Evolutionary conservation across 2,113 vertebrate genomes (phyloP), one percentile per base, ranked within the genome.

Genomic region (Elgaria multicarinata): DNA sequence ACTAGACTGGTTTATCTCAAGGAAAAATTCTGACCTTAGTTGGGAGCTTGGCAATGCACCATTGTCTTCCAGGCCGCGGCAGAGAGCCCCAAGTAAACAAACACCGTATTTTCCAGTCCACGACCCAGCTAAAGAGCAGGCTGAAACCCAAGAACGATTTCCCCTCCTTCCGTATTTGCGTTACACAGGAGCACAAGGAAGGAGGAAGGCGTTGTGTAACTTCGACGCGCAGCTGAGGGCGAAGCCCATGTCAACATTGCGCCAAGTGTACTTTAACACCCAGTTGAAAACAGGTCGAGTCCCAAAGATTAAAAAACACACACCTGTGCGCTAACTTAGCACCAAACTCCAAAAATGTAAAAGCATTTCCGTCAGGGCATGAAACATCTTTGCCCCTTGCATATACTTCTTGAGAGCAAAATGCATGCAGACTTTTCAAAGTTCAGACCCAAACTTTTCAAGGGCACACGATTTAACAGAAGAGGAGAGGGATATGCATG

Each of bases 281-380:
- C 0, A 44, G 12, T n/a, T 50, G 42, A n/a, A 69, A 87, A 53
- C 0, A 24, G 0, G 0, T 2, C 2, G 18, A 2, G 64, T 7
- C 33, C 2, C 44, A 50, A 81, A 80, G 31, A 50, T 22, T 80
- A 39, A 5, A 24, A n/a, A n/a, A n/a, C n/a, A n/a, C n/a, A n/a
- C n/a, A n/a, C n/a, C n/a, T 82, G 24, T 10, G 13, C 80, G 14
- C 12, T 14, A 33, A 6, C 44, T 79, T 28, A 67, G 64, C 69
- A 14, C 13, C 69, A 1, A 71, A 71, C 33, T 67, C 22, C 69
- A 71, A 14, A 13, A 62, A 20, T 66, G 64, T 28, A 28, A 66
- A 66, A 26, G 64, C 22, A 9, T 8, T 66, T 66, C 46, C 46
- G 5, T 62, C 55, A 13, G 58, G 18, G 20, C 20, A 12, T 22